Conservation (phyloP, 2,888 invertebrate genomes). For the Leucoma salicis region DNA sequence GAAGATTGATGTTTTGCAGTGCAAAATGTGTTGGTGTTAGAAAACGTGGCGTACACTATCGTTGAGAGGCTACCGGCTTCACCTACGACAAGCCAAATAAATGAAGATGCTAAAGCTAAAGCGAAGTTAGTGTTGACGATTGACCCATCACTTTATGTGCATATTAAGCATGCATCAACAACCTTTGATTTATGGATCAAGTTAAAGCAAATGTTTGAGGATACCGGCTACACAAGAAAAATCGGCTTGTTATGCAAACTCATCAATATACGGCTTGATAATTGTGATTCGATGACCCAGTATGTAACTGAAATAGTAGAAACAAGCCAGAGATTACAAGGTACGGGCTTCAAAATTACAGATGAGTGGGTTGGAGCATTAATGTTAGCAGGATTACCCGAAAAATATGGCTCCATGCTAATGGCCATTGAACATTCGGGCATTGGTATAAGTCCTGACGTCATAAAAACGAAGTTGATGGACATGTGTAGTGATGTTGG, state of each 20-base stretch:
- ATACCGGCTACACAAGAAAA: neutral
- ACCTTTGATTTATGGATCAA: neutral
- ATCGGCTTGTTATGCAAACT: neutral
- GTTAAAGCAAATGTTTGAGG: neutral
- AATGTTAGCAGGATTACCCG: conserved; percentile 4
- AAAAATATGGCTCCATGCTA: conserved; percentile 10
- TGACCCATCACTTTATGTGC: neutral
- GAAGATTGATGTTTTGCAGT: neutral
- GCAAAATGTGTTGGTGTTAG: neutral
- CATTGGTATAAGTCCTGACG: conserved; percentile 3
- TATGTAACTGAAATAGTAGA: conserved; percentile 12
- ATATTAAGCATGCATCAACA: neutral
- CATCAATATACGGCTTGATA: conserved; percentile 5
- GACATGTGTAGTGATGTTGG: conserved; percentile 1
- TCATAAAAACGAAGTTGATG: conserved; percentile 10
- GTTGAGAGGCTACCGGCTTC: neutral
- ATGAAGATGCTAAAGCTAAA: neutral
- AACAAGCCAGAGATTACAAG: conserved; percentile 6
- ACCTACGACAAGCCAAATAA: too few species aligned
- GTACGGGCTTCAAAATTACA: conserved; percentile 4
- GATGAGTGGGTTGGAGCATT: conserved; percentile 6
- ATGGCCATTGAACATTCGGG: conserved; percentile 9
- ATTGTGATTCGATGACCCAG: conserved; percentile 9
- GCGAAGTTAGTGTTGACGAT: neutral
- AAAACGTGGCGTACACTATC: neutral